Percentiles rank a stretch among this genome's conserved stretches.
Conservation (phyloP, 1,140 invertebrate genomes). For the Dinoponera quadriceps region DNA sequence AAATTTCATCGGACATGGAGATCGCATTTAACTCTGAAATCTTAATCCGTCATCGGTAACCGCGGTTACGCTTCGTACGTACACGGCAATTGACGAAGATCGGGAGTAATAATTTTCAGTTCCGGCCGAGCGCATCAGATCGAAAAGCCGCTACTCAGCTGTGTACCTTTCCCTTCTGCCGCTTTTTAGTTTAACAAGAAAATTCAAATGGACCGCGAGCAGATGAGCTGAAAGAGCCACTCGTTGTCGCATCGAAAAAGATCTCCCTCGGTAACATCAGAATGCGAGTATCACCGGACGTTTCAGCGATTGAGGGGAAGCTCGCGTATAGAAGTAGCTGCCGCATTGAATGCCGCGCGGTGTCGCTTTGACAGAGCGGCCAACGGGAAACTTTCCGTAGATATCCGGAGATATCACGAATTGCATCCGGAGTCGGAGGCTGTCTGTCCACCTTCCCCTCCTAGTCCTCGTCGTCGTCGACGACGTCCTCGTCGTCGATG, state of each 20-base stretch:
- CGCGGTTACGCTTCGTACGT: neutral
- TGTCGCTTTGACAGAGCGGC: conserved; percentile 45
- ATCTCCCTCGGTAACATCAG: neutral
- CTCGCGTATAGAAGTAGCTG: conserved; percentile 42
- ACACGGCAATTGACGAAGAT: neutral
- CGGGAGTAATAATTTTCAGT: neutral
- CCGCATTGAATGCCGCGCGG: conserved; percentile 21
- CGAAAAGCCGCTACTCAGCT: neutral
- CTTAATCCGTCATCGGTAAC: neutral
- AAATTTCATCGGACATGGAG: too few species aligned
- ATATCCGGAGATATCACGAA: conserved; percentile 57
- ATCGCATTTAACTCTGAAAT: neutral
- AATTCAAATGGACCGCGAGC: neutral
- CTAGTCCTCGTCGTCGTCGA: conserved; percentile 21
- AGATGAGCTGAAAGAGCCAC: neutral
- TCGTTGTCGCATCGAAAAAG: neutral
- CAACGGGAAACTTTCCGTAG: conserved; percentile 46
- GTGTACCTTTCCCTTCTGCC: neutral
- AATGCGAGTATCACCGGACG: conserved; percentile 27
- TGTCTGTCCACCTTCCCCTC: neutral
- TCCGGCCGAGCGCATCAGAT: neutral
- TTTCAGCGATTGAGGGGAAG: conserved; percentile 37
- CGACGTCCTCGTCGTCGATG: neutral
- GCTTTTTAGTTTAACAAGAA: conserved; percentile 6
- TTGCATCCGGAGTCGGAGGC: conserved; percentile 34